A percentile compares a stretch with the other conserved stretches of the same genome.
Conservation (phyloP, 2,888 invertebrate genomes). For the Lithodes maja region DNA sequence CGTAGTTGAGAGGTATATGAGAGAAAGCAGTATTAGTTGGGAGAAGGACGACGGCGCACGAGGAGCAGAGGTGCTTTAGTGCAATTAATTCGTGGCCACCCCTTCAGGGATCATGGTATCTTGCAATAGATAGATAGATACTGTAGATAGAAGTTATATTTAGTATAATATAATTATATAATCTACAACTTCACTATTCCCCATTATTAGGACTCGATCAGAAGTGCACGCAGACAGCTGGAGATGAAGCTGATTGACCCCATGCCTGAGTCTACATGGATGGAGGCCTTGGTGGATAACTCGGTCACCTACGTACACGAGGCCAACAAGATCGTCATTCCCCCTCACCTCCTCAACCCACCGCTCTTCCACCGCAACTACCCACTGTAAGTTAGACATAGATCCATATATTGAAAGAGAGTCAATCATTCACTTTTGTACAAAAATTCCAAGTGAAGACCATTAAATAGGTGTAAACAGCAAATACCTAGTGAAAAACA, state of each 20-base stretch:
- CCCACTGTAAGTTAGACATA: constrained; percentile 74
- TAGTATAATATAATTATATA: background rate
- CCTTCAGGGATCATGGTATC: too few relatives aligned
- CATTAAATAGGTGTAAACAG: background rate
- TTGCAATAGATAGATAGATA: too few relatives aligned
- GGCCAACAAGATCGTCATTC: constrained; percentile 76
- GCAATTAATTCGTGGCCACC: too few relatives aligned
- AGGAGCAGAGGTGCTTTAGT: too few relatives aligned
- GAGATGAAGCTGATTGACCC: constrained; percentile 75
- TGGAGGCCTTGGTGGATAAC: constrained; percentile 73
- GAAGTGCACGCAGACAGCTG: constrained; percentile 72
- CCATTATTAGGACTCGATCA: constrained; percentile 61
- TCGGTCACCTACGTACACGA: constrained; percentile 75
- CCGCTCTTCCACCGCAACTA: constrained; percentile 76
- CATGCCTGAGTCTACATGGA: constrained; percentile 75
- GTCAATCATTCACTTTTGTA: background rate
- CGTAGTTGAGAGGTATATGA: too few relatives aligned
- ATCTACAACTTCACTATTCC: background rate
- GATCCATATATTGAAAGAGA: too few relatives aligned
- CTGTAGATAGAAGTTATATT: too few relatives aligned
- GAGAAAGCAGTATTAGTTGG: too few relatives aligned
- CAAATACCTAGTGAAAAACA: too few relatives aligned
- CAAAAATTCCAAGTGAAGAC: background rate
- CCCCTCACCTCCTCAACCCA: constrained; percentile 75
- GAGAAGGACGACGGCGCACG: too few relatives aligned